These are phyloP conservation scores for Donacobius atricapilla DNA, from an alignment of 2,113 vertebrate species.

Conservation along the genomic window DNA sequence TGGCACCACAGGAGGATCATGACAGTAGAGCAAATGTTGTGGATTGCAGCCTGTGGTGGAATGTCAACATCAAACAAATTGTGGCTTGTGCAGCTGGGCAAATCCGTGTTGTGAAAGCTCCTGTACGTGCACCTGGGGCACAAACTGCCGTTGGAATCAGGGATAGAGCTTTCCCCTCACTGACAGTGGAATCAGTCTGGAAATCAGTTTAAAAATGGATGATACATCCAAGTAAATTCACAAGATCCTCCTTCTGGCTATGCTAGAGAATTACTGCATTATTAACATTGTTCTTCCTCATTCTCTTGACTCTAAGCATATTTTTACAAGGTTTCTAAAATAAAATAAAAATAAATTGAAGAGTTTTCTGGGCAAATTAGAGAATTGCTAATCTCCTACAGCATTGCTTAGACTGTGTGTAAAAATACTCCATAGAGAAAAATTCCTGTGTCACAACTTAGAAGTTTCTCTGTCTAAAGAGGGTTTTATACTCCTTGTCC, in stretches of 20 bases:
- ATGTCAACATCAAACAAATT: neutral
- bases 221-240: neutral
- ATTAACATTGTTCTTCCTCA: neutral
- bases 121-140: accelerated
- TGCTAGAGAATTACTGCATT: neutral
- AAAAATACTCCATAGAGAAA: neutral
- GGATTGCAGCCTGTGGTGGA: neutral
- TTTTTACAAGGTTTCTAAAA: neutral
- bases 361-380: neutral
- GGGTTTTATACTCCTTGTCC: neutral
- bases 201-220: neutral
- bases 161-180: neutral
- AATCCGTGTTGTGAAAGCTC: neutral
- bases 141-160: neutral
- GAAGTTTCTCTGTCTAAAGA: neutral
- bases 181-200: neutral
- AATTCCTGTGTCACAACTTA: neutral
- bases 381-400: neutral
- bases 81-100: neutral
- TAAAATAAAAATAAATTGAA: neutral
- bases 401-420: neutral
- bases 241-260: neutral
- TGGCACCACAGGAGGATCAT: neutral
- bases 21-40: neutral
- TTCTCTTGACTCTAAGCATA: neutral